Percentiles rank a stretch among this genome's conserved stretches.
phyloP scores from a whole-genome alignment of 2,797 vertebrate species.

The Poeciliopsis turneri region DNA sequence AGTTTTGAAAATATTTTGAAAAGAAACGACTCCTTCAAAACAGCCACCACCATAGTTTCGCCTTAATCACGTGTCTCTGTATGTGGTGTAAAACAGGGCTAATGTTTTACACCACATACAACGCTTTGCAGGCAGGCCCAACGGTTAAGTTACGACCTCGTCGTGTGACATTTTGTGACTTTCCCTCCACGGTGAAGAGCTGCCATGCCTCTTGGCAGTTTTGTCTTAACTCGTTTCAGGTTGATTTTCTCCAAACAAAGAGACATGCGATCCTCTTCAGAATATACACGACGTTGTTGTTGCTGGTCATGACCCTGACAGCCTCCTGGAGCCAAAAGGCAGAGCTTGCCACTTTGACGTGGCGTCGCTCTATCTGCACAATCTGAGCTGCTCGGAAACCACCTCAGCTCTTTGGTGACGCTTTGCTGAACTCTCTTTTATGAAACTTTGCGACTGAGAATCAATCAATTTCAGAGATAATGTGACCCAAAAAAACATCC shows the following conservation, averaged over 20 bases:
- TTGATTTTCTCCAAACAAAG: background rate
- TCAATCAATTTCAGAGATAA: slow-evolving; percentile 8
- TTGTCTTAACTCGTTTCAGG: background rate
- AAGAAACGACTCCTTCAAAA: background rate
- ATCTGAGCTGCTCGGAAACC: slow-evolving; percentile 35
- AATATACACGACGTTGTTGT: background rate
- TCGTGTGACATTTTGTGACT: too few species aligned
- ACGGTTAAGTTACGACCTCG: background rate
- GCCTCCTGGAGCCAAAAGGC: background rate
- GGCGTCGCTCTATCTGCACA: background rate
- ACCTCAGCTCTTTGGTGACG: background rate
- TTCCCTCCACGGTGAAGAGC: too few species aligned
- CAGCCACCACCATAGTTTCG: too few species aligned
- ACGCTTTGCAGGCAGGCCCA: background rate
- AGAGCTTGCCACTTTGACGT: background rate
- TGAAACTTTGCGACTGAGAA: slow-evolving; percentile 14
- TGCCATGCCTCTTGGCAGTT: too few species aligned
- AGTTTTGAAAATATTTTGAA: background rate
- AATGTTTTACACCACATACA: background rate
- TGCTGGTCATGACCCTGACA: background rate
- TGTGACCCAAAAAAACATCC: slow-evolving; percentile 49
- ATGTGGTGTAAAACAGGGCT: too few species aligned
- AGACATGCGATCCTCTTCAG: background rate
- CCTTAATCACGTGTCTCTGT: background rate
- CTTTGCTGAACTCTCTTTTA: slow-evolving; percentile 1